Base-by-base conservation (phyloP, 1,140 invertebrate genomes). In the Cydia strobilella region DNA sequence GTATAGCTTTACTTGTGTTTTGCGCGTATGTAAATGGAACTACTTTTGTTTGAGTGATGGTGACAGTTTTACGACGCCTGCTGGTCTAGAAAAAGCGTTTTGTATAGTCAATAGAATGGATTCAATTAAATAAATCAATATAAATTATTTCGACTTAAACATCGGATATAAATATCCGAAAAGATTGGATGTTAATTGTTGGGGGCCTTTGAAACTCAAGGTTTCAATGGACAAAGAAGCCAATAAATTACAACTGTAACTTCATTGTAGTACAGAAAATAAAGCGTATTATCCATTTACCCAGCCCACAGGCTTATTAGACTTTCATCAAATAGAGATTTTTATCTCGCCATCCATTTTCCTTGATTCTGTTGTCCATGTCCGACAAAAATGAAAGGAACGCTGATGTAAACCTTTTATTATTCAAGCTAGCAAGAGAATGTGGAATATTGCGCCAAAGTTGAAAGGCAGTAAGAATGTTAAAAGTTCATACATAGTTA, bases 311-410 rank as follows among this genome's bases (percentile, higher is more conserved):
- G 65, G 65, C 31, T 69, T 69, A 18, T 69, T 69, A 69, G 65
- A 69, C 65, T 69, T 69, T 69, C 65, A 69, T 69, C 65, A 42
- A 69, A 69, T 69, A 69, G 35, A 42, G 65, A 69, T 69, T 69
- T 69, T 69, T 69, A 69, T 69, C 35, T 69, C 7, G 15, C 65
- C n/a, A 35, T 69, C 65, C 65, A 20, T 69, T 69, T 69, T 69
- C 65, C 65, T 69, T 20, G 65, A 69, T 69, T 69, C 65, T 69
- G 65, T 69, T 69, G 65, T 69, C 65, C 65, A 69, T 69, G 65
- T 69, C 65, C 15, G 18, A 69, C 65, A 69, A 35, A 69, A 69
- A 35, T 69, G 65, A 39, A 35, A 65, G 18, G 65, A 69, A 69
- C 65, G 65, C 65, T 35, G 65, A 69, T 69, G 25, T 35, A 69